Percentiles rank a stretch among this genome's conserved stretches.
Conservation (phyloP, 2,797 vertebrate species). For the Premnoplex brunnescens region DNA sequence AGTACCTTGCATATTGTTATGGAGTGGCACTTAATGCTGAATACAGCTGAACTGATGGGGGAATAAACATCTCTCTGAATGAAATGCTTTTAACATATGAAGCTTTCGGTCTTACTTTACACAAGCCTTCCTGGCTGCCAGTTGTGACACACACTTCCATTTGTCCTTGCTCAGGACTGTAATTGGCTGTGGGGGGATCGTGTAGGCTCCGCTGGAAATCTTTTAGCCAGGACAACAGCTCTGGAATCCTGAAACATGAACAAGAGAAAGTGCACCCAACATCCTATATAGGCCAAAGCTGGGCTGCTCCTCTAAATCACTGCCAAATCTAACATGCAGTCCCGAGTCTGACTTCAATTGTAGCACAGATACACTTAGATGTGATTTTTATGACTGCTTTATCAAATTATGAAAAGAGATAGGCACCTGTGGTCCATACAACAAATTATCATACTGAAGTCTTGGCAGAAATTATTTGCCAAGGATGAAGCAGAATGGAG, state of each 20-base stretch:
- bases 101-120: constrained; percentile 82
- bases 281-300: background rate
- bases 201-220: constrained; percentile 86
- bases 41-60: background rate
- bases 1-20: background rate
- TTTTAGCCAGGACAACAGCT: constrained; percentile 91
- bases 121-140: constrained; percentile 92
- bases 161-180: constrained; percentile 80
- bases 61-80: background rate
- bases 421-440: background rate
- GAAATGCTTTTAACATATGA: background rate
- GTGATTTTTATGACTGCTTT: background rate
- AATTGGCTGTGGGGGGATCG: constrained; percentile 83
- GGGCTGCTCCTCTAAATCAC: background rate
- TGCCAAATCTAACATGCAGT: background rate
- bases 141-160: constrained; percentile 93
- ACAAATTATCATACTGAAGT: background rate
- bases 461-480: background rate
- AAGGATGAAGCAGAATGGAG: background rate
- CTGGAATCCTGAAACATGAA: constrained; percentile 83
- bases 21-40: background rate
- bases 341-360: background rate
- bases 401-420: background rate
- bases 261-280: background rate
- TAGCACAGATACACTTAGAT: background rate